These are phyloP conservation scores for Monochamus saltuarius DNA, from an alignment of 1,140 invertebrate species.

Conservation along the genomic window DNA sequence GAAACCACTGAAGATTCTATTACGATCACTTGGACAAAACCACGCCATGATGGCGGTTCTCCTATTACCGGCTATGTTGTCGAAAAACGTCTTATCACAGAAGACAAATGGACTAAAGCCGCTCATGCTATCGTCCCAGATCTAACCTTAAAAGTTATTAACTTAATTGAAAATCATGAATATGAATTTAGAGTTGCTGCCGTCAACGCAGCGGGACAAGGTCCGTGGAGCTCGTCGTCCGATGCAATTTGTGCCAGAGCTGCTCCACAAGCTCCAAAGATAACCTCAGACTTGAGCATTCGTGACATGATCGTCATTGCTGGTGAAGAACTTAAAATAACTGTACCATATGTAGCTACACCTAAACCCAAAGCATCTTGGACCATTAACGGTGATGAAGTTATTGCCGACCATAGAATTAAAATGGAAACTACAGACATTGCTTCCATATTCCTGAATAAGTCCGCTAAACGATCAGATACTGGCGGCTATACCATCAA, in stretches of 20 bases:
- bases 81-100: conserved; percentile 86
- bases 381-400: conserved; percentile 85
- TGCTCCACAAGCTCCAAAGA: conserved; percentile 85
- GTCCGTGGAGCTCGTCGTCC: conserved; percentile 86
- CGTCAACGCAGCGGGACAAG: conserved; percentile 93
- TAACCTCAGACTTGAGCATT: conserved; percentile 89
- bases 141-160: conserved; percentile 77
- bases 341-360: conserved; percentile 87
- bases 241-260: conserved; percentile 87
- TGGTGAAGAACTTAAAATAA: conserved; percentile 94
- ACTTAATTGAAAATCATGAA: conserved; percentile 90
- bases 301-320: conserved; percentile 93
- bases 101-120: conserved; percentile 90
- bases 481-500: conserved; percentile 90
- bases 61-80: conserved; percentile 90
- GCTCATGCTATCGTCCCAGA: conserved; percentile 80
- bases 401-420: conserved; percentile 78
- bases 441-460: conserved; percentile 82
- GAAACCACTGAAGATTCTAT: conserved; percentile 93
- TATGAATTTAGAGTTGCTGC: conserved; percentile 98
- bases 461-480: conserved; percentile 84
- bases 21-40: conserved; percentile 90
- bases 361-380: conserved; percentile 86
- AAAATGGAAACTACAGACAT: conserved; percentile 83
- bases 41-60: conserved; percentile 89